A percentile compares a stretch with the other conserved stretches of the same genome.
phyloP scores from a whole-genome alignment of 2,797 vertebrate genomes.

The Hippoglossus hippoglossus region DNA sequence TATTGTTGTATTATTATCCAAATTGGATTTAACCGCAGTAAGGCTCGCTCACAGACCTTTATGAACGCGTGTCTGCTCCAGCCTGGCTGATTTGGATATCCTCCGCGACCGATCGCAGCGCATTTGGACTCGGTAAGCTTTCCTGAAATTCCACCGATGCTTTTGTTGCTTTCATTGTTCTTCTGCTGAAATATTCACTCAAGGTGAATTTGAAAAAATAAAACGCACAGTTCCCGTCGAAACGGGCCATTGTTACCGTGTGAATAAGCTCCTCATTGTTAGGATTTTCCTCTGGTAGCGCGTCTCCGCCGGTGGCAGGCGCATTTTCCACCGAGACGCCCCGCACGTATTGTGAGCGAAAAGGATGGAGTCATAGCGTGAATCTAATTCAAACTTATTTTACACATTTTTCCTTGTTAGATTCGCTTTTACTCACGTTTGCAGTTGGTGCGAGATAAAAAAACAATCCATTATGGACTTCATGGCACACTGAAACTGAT shows the following conservation, averaged over 20 bases:
- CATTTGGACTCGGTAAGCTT: conserved; percentile 78
- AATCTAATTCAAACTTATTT: conserved; percentile 20
- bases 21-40: conserved; percentile 75
- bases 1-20: neutral
- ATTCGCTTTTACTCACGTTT: neutral
- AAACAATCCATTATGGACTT: neutral
- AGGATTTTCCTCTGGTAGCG: conserved; percentile 12
- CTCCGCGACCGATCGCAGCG: conserved; percentile 62
- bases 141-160: conserved; percentile 39
- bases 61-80: conserved; percentile 55
- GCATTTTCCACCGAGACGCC: conserved; percentile 57
- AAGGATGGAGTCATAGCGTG: neutral
- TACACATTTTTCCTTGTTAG: neutral
- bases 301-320: conserved; percentile 59
- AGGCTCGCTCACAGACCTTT: conserved; percentile 35
- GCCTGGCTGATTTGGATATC: conserved; percentile 73
- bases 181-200: neutral
- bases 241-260: neutral
- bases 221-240: conserved; percentile 1
- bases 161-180: conserved; percentile 16
- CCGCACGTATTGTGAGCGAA: conserved; percentile 7
- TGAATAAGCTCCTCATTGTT: conserved; percentile 26
- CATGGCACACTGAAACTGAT: neutral
- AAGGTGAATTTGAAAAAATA: too few relatives aligned
- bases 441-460: rapidly evolving